Conservation (phyloP, 2,113 vertebrate species). For the Campylomormyrus tamandua region DNA sequence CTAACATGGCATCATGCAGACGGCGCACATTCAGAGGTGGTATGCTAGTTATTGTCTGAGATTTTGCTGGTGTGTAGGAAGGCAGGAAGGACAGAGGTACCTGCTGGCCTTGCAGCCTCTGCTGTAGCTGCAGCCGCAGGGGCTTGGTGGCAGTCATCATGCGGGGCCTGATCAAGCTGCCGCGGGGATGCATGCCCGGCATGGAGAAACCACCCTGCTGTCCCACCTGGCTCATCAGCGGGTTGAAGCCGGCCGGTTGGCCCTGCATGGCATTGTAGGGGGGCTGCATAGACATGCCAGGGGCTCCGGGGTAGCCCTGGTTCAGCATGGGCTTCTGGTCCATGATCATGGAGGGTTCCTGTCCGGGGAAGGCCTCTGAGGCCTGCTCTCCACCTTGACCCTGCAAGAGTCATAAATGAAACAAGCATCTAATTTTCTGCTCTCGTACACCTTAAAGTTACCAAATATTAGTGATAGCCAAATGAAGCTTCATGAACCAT, state of each 20-base stretch:
- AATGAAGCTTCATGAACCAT: not conserved
- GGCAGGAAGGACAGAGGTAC: constrained; percentile 60
- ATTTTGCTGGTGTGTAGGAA: constrained; percentile 37
- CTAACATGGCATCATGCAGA: not conserved
- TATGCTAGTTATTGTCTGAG: constrained; percentile 40
- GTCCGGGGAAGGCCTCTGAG: constrained; percentile 72
- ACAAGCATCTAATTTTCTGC: not conserved
- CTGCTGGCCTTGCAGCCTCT: constrained; percentile 93
- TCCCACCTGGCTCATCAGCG: constrained; percentile 63
- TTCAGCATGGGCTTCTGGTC: constrained; percentile 83
- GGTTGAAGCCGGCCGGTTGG: constrained; percentile 63
- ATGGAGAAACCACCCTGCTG: constrained; percentile 55
- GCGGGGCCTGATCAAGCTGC: constrained; percentile 73
- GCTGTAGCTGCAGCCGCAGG: constrained; percentile 86
- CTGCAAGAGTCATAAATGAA: constrained; percentile 40
- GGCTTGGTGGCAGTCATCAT: constrained; percentile 80
- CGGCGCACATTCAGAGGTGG: constrained; percentile 38
- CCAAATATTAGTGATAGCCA: not conserved
- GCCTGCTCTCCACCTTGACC: constrained; percentile 66
- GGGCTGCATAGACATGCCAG: constrained; percentile 70
- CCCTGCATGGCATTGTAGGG: constrained; percentile 66
- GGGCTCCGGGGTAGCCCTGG: constrained; percentile 73
- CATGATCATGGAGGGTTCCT: constrained; percentile 73
- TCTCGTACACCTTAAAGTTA: not conserved
- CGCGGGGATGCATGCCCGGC: constrained; percentile 76